Evolutionary conservation across 1,140 invertebrate species (phyloP).

Genomic region (Pteromalus puparum): DNA sequence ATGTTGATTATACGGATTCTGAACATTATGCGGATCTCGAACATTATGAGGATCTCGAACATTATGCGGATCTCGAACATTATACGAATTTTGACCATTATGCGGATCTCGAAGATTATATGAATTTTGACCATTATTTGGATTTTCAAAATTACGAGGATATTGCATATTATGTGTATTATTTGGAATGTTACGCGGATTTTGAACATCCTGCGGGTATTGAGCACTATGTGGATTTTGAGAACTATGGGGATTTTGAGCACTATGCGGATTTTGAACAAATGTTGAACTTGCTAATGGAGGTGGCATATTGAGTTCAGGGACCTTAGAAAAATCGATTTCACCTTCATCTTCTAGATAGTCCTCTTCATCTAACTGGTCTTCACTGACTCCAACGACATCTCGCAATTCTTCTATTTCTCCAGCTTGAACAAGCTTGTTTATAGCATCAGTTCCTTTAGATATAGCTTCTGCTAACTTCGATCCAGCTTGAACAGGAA

Average conservation of each 20-base stretch:
- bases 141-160: no score
- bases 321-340: constrained; percentile 69
- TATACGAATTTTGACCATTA: no score
- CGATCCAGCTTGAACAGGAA: constrained; percentile 77
- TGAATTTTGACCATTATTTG: no score
- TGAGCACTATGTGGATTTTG: no score
- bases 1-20: constrained; percentile 69
- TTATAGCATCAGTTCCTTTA: constrained; percentile 84
- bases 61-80: constrained; percentile 66
- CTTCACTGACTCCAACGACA: constrained; percentile 79
- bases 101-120: constrained; percentile 69
- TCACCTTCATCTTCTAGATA: constrained; percentile 74
- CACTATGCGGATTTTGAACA: constrained; percentile 66
- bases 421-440: constrained; percentile 85
- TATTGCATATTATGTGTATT: no score
- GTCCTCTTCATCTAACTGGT: constrained; percentile 78
- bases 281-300: constrained; percentile 73
- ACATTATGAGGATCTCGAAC: no score
- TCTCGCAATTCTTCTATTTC: constrained; percentile 87
- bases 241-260: no score
- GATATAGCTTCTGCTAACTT: constrained; percentile 83
- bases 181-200: no score
- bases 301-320: constrained; percentile 69
- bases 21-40: constrained; percentile 67
- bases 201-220: no score